Evolutionary conservation across 1,140 invertebrate genomes (phyloP), one percentile per base, ranked within the genome.

Genomic region (Belonocnema kinseyi): DNA sequence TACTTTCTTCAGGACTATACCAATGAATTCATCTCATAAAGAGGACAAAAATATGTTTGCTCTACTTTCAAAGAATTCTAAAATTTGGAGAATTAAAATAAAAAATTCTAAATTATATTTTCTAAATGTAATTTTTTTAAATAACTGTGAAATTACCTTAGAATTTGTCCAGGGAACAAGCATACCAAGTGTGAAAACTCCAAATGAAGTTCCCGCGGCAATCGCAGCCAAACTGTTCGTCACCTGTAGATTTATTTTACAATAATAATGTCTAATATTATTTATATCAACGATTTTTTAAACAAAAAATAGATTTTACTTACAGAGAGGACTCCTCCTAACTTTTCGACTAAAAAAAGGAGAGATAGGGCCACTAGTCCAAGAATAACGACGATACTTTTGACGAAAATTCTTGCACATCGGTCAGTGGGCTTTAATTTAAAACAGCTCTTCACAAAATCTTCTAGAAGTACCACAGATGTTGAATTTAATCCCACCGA

Each of bases 111-210:
- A 46, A 0, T 46, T 1, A 46, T 46, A 8, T 46, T 11, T 46
- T 46, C 10, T 46, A 10, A 11, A 46, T 10, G 40, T 11, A 46
- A 10, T 19, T 26, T 16, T 54, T 72, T 58, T 26, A 76, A 54
- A 40, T 66, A 5, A 61, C 33, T 50, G n/a, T 73, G 53, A 56
- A 72, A 46, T 72, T 80, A 90, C 95, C 72, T 93, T 93, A 4
- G 93, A 93, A 85, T 97, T 97, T 26, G 95, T 94, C 94, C 95
- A 97, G 19, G 96, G 97, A 82, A 96, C 93, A 56, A 96, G 92
- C 93, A 98, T 96, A 77, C 97, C 97, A 13, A 98, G 90, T 0
- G 95, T 95, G 87, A 98, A 98, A 16, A 97, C 92, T 3, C 97
- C 97, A 77, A 97, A 95, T 0, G 96, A 94, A 17, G 96, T 95